phyloP scores from a whole-genome alignment of 2,888 invertebrate species.

The Athrips mouffetella region DNA sequence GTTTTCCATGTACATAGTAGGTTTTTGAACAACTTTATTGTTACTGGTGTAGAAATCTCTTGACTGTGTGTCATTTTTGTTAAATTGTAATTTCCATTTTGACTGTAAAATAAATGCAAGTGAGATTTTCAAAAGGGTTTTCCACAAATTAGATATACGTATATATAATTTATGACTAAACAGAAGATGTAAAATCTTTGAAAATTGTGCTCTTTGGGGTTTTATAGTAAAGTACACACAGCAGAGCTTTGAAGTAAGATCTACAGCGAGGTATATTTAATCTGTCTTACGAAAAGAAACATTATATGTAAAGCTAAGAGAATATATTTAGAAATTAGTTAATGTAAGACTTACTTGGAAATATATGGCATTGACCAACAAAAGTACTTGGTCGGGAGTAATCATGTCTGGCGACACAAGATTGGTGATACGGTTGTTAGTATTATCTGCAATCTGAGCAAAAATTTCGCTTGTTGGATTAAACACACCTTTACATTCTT shows the following conservation, averaged over 20 bases:
- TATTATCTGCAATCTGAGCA: conserved; percentile 37
- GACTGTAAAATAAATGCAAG: conserved; percentile 62
- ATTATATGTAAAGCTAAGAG: too few species aligned
- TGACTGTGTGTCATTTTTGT: conserved; percentile 68
- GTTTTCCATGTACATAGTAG: conserved; percentile 81
- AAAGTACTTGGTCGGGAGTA: conserved; percentile 31
- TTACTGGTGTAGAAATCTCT: conserved; percentile 80
- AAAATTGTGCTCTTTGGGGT: too few species aligned
- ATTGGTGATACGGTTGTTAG: conserved; percentile 40
- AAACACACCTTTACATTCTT: too few species aligned
- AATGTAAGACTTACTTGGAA: conserved; percentile 35
- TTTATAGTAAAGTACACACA: too few species aligned
- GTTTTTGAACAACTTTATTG: conserved; percentile 75
- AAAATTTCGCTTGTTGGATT: neutral
- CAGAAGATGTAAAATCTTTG: too few species aligned
- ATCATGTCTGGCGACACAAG: conserved; percentile 34
- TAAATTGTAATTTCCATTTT: conserved; percentile 83
- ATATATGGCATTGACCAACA: conserved; percentile 45
- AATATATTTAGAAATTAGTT: neutral
- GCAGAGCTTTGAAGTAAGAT: too few species aligned
- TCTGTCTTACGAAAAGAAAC: too few species aligned
- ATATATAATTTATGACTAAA: too few species aligned
- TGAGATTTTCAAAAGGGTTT: too few species aligned
- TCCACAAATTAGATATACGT: too few species aligned
- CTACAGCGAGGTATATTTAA: too few species aligned